Conservation (phyloP, 2,888 invertebrate species). For the Diarsia rubi region DNA sequence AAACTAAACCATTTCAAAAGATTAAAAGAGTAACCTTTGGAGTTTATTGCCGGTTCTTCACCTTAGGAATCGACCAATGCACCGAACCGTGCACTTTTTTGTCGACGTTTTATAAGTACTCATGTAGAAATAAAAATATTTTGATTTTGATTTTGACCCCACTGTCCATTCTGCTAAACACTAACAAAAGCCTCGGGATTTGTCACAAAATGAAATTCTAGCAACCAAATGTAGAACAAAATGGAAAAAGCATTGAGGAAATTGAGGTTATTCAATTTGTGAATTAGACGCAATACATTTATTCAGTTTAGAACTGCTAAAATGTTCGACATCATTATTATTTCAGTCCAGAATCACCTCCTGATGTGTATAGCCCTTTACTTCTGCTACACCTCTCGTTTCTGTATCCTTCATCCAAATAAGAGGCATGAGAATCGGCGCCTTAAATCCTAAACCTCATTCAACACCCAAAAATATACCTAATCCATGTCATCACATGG, state of each 20-base stretch:
- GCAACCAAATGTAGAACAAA: too few species aligned
- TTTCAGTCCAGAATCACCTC: background rate
- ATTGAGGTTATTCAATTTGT: background rate
- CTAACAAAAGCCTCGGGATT: too few species aligned
- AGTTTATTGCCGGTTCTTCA: too few species aligned
- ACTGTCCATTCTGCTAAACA: too few species aligned
- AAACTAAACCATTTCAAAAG: too few species aligned
- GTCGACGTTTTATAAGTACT: too few species aligned
- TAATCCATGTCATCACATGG: conserved; percentile 3
- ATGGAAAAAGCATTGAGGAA: background rate
- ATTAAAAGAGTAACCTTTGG: too few species aligned
- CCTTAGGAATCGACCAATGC: too few species aligned
- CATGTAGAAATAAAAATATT: too few species aligned
- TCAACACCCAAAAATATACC: conserved; percentile 9
- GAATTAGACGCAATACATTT: background rate
- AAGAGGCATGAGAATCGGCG: background rate
- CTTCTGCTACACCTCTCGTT: too few species aligned
- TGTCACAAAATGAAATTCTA: background rate
- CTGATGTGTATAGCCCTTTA: background rate
- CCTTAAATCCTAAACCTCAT: background rate
- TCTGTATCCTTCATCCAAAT: background rate
- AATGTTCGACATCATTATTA: background rate
- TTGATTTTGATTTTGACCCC: too few species aligned
- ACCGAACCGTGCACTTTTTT: too few species aligned
- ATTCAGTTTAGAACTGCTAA: background rate